Conservation (phyloP, 2,888 invertebrate species). For the Folsomia candida region DNA sequence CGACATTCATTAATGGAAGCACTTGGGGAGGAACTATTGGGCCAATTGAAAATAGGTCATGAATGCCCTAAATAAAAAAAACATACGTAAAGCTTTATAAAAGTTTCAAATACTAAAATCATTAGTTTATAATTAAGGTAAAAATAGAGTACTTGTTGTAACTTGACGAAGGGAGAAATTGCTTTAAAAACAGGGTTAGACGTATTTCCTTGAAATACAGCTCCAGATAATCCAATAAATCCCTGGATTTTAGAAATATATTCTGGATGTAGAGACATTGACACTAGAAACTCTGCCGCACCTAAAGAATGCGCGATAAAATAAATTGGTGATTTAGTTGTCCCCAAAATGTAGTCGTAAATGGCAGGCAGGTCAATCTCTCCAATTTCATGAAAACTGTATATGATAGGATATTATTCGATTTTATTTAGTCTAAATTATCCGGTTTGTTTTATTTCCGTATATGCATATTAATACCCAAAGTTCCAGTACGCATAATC, state of each 20-base stretch:
- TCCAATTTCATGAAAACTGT: slow-evolving; percentile 8
- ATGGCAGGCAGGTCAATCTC: neutral
- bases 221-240: slow-evolving; percentile 3
- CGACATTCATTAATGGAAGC: neutral
- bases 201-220: slow-evolving; percentile 1
- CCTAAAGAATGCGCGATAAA: slow-evolving; percentile 2
- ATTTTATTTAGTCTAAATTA: too few relatives aligned
- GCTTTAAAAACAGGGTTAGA: neutral
- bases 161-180: neutral
- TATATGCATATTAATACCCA: neutral
- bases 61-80: too few relatives aligned
- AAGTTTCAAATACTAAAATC: too few relatives aligned
- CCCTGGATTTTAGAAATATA: slow-evolving; percentile 8
- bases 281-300: neutral
- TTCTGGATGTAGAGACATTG: neutral
- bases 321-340: neutral
- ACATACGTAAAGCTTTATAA: too few relatives aligned
- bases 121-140: too few relatives aligned
- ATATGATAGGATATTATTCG: too few relatives aligned
- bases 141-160: too few relatives aligned
- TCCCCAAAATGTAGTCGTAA: slow-evolving; percentile 1
- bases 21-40: neutral
- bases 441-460: too few relatives aligned
- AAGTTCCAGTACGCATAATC: slow-evolving; percentile 1
- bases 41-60: neutral